phyloP scores from a whole-genome alignment of 2,888 invertebrate genomes.

The Torymus texanus region DNA sequence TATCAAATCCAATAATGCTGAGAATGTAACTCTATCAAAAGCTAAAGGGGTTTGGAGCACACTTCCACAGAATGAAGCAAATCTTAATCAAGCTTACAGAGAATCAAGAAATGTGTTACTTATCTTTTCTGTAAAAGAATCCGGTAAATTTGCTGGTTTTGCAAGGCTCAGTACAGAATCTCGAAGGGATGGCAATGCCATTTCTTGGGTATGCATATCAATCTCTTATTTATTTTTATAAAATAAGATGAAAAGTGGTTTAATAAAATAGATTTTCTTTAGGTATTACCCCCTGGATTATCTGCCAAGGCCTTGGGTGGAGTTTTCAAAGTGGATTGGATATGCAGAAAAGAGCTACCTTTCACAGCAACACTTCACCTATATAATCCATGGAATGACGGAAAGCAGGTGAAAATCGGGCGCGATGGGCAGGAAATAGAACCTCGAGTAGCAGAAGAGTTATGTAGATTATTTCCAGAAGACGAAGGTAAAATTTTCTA shows the following conservation, averaged over 20 bases:
- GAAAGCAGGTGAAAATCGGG: conserved; percentile 99
- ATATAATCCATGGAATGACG: conserved; percentile 98
- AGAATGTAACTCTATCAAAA: conserved; percentile 96
- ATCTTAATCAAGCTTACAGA: conserved; percentile 94
- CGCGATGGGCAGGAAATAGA: conserved; percentile 99
- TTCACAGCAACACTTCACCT: conserved; percentile 94
- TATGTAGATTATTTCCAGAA: conserved; percentile 94
- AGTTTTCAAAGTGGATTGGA: conserved; percentile 98
- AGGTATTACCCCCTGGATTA: conserved; percentile 90
- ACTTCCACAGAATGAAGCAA: conserved; percentile 96
- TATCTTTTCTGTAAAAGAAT: conserved; percentile 98
- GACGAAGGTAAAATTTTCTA: conserved; percentile 81
- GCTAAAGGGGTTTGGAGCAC: conserved; percentile 98
- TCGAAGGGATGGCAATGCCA: conserved; percentile 90
- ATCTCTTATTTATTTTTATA: too few species aligned
- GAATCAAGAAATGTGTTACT: conserved; percentile 95
- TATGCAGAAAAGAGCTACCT: conserved; percentile 94
- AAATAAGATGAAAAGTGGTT: too few species aligned
- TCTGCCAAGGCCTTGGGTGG: conserved; percentile 95
- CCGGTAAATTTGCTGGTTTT: conserved; percentile 96
- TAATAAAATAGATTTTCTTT: conserved; percentile 43
- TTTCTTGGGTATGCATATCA: conserved; percentile 85
- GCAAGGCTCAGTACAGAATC: conserved; percentile 93
- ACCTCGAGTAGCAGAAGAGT: conserved; percentile 94
- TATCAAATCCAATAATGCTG: conserved; percentile 98